Base-by-base conservation (phyloP, 2,113 vertebrate genomes). In the Podocnemis expansa region DNA sequence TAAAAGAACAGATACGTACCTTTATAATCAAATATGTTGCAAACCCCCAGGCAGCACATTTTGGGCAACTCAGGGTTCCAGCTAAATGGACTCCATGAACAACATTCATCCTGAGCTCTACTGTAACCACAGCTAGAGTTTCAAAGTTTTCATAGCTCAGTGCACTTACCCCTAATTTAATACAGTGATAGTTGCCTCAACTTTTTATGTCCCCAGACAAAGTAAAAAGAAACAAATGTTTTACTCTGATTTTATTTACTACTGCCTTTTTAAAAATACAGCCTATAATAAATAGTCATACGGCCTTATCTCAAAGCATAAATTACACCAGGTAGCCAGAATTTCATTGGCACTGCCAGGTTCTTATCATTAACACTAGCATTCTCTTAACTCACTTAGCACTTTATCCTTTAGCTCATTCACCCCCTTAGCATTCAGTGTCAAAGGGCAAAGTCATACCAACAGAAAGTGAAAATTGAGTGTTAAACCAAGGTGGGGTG, bases 251-350 rank as follows among this genome's bases (percentile, higher is more conserved):
- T 90, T 89, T 95, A 94, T 96, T 94, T 45, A 3, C 1, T 54
- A 8, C 43, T 2, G 1, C 83, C 83, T 84, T 2, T 0, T 3
- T 89, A 94, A 93, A 93, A 95, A 93, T 91, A 95, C 49, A 47
- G 88, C 81, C 89, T 63, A 92, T 80, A 96, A 95, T 91, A 96
- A 95, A 95, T 25, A 86, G 87, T 75, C 16, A 38, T 52, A 54
- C n/a, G 34, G n/a, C 58, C 79, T 27, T 45, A 14, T 83, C 63
- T 58, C n/a, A 58, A 25, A 75, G 78, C 41, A 78, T 82, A 78
- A 84, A 75, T 31, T 54, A 54, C 80, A 51, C 27, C 17, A 14
- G 13, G n/a, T n/a, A 52, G 34, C 11, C 78, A 17, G 38, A 49
- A 43, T 17, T 49, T 63, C 11, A 38, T 19, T 41, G 25, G 27